Conservation (phyloP, 2,888 invertebrate species). For the Melipona bicolor region DNA sequence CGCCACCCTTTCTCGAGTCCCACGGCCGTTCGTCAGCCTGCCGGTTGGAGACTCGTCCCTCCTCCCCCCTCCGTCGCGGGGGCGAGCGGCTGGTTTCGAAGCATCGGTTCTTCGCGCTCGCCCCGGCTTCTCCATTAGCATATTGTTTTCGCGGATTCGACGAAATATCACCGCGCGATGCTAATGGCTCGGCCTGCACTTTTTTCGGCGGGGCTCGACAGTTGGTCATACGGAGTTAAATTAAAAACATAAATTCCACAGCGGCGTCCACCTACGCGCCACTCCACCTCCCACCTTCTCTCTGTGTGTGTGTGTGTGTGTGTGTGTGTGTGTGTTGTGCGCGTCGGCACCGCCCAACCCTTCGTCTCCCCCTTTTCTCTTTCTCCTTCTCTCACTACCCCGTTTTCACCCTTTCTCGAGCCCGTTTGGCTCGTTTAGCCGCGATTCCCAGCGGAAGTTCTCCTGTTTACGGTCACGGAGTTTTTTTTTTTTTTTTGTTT, state of each 20-base stretch:
- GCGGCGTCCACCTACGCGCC: constrained; percentile 50
- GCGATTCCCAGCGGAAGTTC: constrained; percentile 68
- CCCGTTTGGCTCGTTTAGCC: constrained; percentile 49
- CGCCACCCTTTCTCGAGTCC: not conserved
- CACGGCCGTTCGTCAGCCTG: constrained; percentile 12
- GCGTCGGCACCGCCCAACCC: not conserved
- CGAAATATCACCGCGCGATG: constrained; percentile 81
- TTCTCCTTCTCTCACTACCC: not conserved
- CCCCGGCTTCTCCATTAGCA: constrained; percentile 80
- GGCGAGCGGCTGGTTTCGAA: constrained; percentile 22
- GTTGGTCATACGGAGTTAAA: constrained; percentile 83
- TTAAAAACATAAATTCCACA: constrained; percentile 83
- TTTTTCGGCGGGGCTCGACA: constrained; percentile 77
- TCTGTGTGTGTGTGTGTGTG: no score
- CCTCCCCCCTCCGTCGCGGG: not conserved
- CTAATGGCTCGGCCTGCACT: constrained; percentile 78
- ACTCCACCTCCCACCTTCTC: not conserved
- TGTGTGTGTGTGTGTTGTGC: not conserved
- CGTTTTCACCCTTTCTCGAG: not conserved
- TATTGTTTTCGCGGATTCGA: constrained; percentile 83
- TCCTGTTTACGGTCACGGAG: constrained; percentile 67
- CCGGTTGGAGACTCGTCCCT: not conserved
- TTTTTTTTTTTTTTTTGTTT: constrained; percentile 9
- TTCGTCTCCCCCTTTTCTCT: not conserved
- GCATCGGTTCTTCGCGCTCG: constrained; percentile 66